These are phyloP conservation scores for Apamea sordens DNA, from an alignment of 2,888 invertebrate genomes.

Conservation along the genomic window DNA sequence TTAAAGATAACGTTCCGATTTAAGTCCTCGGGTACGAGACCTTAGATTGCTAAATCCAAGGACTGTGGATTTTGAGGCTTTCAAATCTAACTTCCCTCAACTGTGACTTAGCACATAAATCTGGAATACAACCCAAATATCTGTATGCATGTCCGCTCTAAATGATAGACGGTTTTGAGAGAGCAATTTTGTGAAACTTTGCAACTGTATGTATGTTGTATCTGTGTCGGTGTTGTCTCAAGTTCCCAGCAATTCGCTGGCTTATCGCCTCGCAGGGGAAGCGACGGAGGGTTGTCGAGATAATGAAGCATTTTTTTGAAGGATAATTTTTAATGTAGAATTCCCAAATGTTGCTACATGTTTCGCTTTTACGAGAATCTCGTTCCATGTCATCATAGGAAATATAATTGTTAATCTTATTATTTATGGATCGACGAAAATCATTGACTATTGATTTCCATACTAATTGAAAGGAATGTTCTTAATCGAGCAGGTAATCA, in stretches of 20 bases:
- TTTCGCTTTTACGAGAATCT: neutral
- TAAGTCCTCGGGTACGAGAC: neutral
- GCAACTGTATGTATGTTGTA: slow-evolving; percentile 46
- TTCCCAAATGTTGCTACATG: neutral
- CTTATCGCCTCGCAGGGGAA: slow-evolving; percentile 73
- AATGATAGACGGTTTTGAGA: slow-evolving; percentile 51
- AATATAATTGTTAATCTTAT: slow-evolving; percentile 8
- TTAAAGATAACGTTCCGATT: slow-evolving; percentile 24
- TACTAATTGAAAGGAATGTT: slow-evolving; percentile 39
- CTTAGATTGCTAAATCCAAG: neutral
- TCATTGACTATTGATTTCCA: neutral
- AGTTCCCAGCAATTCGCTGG: slow-evolving; percentile 74
- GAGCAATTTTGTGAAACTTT: slow-evolving; percentile 54
- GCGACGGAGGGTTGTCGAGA: slow-evolving; percentile 59
- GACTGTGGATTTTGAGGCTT: slow-evolving; percentile 4
- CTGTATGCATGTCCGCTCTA: slow-evolving; percentile 25
- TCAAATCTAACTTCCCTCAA: slow-evolving; percentile 35
- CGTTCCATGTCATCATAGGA: neutral
- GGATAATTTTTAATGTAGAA: slow-evolving; percentile 12
- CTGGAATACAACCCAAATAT: slow-evolving; percentile 34
- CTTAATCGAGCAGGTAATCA: slow-evolving; percentile 21
- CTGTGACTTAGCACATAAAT: slow-evolving; percentile 38
- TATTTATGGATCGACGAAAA: slow-evolving; percentile 11
- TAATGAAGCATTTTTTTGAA: slow-evolving; percentile 7
- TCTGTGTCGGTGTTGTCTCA: slow-evolving; percentile 65